Base-by-base conservation (phyloP, 1,140 invertebrate species). In the Tetramorium alpestre region DNA sequence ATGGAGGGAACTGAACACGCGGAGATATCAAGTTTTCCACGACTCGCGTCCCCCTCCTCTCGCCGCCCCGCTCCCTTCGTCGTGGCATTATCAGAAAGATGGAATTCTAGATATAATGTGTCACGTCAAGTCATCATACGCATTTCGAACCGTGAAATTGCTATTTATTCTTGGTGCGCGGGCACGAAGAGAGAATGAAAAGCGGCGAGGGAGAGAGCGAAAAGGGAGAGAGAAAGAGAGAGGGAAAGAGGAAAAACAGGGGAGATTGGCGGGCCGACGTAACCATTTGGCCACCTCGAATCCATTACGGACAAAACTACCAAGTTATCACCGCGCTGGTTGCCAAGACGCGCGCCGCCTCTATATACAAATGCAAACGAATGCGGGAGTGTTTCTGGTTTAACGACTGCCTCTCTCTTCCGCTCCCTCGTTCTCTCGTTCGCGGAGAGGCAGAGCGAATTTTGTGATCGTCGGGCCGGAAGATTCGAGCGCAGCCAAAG, bases 231-330 rank as follows among this genome's bases (percentile, higher is more conserved):
- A 69, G 38, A 28, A 28, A 49, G 76, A 54, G 28, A 58, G 62
- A 38, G 44, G 22, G 41, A 25, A 10, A 38, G 13, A 16, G 77
- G 82, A 58, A 56, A 51, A 51, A 33, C 22, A 33, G 67, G 28
- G 56, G 54, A 41, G 41, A 70, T 33, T 49, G 38, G 67, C 60
- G 47, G 54, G 75, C 65, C 62, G 89, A 78, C 81, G 87, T 90
- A 90, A 90, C 89, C 89, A 88, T 91, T 91, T 91, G 89, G 89
- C 89, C 89, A 81, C 82, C 89, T 91, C 76, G 89, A 90, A 90
- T 91, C 87, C 87, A 91, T 91, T 91, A 88, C 89, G 51, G 72
- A 44, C 76, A 69, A 90, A 90, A 91, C 87, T 86, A 88, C 82
- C 54, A 90, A 91, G 89, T 91, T 91, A 86, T 91, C 87, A 78